A percentile compares a stretch with the other conserved stretches of the same genome.
phyloP scores from a whole-genome alignment of 2,888 invertebrate species.

The Sericinus montela region DNA sequence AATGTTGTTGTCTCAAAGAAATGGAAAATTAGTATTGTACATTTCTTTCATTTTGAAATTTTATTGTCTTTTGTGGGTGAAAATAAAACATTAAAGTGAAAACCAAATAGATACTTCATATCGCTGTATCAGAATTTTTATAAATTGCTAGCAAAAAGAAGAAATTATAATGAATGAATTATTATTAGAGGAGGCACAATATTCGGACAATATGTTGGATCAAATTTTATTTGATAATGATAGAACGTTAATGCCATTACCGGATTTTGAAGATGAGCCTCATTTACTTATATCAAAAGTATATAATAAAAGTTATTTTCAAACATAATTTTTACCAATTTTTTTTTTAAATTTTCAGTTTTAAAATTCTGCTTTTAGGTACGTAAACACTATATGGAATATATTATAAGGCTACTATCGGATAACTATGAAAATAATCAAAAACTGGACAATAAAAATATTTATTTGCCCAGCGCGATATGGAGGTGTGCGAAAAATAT shows the following conservation, averaged over 20 bases:
- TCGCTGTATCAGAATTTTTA: no score
- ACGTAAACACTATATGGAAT: conserved; percentile 69
- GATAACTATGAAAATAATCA: conserved; percentile 65
- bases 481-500: conserved; percentile 69
- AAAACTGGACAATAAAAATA: conserved; percentile 56
- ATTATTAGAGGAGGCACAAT: conserved; percentile 25
- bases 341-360: no score
- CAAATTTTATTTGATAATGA: conserved; percentile 52
- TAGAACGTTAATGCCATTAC: conserved; percentile 51
- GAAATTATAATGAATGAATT: conserved; percentile 6
- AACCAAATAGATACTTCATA: no score
- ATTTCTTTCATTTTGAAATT: no score
- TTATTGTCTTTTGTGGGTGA: no score
- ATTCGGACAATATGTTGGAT: conserved; percentile 43
- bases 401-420: conserved; percentile 58
- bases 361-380: conserved; percentile 40
- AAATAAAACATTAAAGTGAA: no score
- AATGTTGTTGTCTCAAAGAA: no score
- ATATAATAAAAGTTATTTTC: conserved; percentile 19
- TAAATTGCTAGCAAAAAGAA: no score
- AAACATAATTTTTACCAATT: neutral
- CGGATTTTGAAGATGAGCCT: conserved; percentile 58
- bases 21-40: no score
- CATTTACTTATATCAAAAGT: conserved; percentile 70
- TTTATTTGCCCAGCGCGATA: conserved; percentile 67